Percentiles rank a stretch among this genome's conserved stretches.
These are phyloP conservation scores for Ahaetulla prasina DNA, from an alignment of 2,113 vertebrate species.

Conservation along the genomic window DNA sequence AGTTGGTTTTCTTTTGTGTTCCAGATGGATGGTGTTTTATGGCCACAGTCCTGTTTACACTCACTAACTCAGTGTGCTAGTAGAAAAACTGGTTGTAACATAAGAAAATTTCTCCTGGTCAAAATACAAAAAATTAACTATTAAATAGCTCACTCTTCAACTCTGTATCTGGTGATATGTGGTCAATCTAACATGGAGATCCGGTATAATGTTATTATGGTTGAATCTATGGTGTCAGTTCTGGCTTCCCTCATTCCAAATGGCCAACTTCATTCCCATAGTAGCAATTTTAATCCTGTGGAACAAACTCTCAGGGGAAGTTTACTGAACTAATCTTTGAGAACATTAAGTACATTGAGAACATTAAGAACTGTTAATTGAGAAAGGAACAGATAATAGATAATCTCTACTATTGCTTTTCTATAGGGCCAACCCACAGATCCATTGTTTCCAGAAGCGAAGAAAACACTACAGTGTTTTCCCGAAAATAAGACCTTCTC, in stretches of 20 bases:
- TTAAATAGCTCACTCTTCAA: background rate
- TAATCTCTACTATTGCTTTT: background rate
- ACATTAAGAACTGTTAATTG: background rate
- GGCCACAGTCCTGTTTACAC: background rate
- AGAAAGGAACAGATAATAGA: background rate
- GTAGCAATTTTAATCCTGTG: background rate
- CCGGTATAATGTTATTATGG: background rate
- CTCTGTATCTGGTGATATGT: background rate
- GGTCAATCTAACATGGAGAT: background rate
- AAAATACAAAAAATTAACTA: background rate
- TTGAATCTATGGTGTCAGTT: background rate
- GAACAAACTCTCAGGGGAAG: background rate
- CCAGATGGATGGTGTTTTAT: background rate
- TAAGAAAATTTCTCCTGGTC: background rate
- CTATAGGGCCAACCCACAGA: background rate
- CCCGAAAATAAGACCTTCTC: too few relatives aligned
- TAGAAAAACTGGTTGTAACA: background rate
- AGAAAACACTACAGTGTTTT: background rate
- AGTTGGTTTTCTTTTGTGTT: background rate
- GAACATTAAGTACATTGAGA: background rate
- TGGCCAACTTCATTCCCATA: background rate
- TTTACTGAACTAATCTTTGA: background rate
- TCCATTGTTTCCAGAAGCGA: background rate
- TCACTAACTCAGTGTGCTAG: background rate
- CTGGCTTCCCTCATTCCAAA: background rate